A percentile compares a stretch with the other conserved stretches of the same genome.
phyloP scores from a whole-genome alignment of 2,113 vertebrate genomes.

The Eolophus roseicapilla region DNA sequence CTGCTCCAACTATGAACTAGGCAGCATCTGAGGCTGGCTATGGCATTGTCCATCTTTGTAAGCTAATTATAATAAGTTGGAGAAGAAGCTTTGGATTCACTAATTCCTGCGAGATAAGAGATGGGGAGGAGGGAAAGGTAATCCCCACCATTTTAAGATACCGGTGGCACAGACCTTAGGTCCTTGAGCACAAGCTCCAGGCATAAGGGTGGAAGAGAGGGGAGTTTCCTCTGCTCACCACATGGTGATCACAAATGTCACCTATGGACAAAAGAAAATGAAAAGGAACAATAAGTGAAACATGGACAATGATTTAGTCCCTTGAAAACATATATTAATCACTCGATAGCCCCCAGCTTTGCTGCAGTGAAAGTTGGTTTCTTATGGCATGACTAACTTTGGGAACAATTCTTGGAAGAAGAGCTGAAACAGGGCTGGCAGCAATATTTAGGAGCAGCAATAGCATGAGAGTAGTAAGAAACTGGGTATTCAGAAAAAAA shows the following conservation, averaged over 20 bases:
- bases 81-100: background rate
- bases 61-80: background rate
- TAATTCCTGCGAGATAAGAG: background rate
- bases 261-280: slow-evolving; percentile 58
- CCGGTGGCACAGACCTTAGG: background rate
- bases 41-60: background rate
- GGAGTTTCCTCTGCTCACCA: slow-evolving; percentile 42
- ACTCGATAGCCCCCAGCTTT: background rate
- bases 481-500: background rate
- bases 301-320: background rate
- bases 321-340: slow-evolving; percentile 29
- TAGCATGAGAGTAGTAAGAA: background rate
- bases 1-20: accelerated
- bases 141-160: background rate
- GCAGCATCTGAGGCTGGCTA: background rate
- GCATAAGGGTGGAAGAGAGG: background rate
- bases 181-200: background rate
- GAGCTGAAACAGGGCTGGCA: background rate
- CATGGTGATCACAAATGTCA: slow-evolving; percentile 39
- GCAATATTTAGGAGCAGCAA: background rate
- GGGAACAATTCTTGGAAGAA: background rate
- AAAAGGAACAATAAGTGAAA: slow-evolving; percentile 27
- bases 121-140: background rate
- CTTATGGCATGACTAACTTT: background rate
- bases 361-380: background rate